Evolutionary conservation across 64 coral and sea anemone genomes (phyloP).

Genomic region (Porites australiensis): DNA sequence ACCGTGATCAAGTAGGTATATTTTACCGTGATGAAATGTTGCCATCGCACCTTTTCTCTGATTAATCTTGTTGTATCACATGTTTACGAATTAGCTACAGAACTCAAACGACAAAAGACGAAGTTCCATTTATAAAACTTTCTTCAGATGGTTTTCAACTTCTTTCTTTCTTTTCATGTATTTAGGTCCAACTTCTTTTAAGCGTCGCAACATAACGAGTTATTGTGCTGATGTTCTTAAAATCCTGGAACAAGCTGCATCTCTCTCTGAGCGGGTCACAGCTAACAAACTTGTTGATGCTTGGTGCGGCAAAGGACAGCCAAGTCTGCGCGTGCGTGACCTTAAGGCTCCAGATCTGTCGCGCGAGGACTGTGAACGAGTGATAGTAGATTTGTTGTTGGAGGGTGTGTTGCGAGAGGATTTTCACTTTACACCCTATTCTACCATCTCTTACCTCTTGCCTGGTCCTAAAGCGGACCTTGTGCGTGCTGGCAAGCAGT

Average conservation of each 20-base stretch:
- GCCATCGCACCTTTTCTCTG: too few relatives aligned
- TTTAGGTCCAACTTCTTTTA: slow-evolving; percentile 36
- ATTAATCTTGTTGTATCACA: too few relatives aligned
- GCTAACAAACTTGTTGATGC: slow-evolving; percentile 90
- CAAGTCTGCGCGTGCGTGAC: slow-evolving; percentile 52
- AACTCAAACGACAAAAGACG: too few relatives aligned
- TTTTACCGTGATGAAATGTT: too few relatives aligned
- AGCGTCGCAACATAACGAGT: slow-evolving; percentile 63
- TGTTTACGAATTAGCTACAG: too few relatives aligned
- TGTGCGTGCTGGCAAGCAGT: slow-evolving; percentile 36
- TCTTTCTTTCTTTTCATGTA: neutral
- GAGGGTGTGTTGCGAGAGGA: slow-evolving; percentile 94
- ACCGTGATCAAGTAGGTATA: too few relatives aligned
- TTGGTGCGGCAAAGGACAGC: slow-evolving; percentile 84
- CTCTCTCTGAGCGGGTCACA: slow-evolving; percentile 83
- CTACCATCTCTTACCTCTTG: slow-evolving; percentile 91
- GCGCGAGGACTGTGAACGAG: slow-evolving; percentile 79
- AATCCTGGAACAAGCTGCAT: slow-evolving; percentile 80
- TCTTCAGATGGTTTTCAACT: too few relatives aligned
- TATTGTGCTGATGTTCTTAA: slow-evolving; percentile 60
- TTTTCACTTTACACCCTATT: slow-evolving; percentile 96
- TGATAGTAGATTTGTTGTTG: slow-evolving; percentile 81
- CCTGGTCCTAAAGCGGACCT: slow-evolving; percentile 68
- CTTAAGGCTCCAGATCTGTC: slow-evolving; percentile 66
- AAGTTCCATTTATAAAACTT: too few relatives aligned